Conservation (phyloP, 2,113 vertebrate species). For the Hystrix cristata region DNA sequence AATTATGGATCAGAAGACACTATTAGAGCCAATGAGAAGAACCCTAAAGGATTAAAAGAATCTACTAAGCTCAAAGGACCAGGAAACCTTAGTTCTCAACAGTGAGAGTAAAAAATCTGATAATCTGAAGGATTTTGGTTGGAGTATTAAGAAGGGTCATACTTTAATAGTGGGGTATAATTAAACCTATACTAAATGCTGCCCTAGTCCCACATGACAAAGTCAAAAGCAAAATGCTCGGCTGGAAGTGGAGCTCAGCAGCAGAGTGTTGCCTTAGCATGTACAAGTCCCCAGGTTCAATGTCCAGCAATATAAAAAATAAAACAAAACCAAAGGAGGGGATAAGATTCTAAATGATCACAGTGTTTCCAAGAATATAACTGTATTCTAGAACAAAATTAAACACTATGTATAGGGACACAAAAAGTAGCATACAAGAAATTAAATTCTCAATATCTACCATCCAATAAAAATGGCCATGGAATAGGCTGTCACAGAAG, state of each 20-base stretch:
- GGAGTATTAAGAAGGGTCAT: background rate
- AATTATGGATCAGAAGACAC: background rate
- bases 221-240: background rate
- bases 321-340: background rate
- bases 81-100: background rate
- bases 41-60: background rate
- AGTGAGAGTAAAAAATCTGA: background rate
- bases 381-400: background rate
- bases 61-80: background rate
- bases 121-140: background rate
- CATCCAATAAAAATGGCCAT: background rate
- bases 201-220: background rate
- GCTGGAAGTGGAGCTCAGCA: background rate
- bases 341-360: background rate
- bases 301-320: background rate
- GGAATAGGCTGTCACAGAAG: background rate
- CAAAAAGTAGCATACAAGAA: slow-evolving; percentile 8
- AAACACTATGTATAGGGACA: slow-evolving; percentile 1
- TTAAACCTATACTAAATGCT: background rate
- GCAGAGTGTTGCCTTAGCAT: background rate
- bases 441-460: background rate
- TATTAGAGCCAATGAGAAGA: slow-evolving; percentile 3
- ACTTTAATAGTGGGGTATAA: background rate
- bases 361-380: background rate
- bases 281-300: background rate